Conservation (phyloP, 1,140 invertebrate species). For the Neomicropteryx cornuta region DNA sequence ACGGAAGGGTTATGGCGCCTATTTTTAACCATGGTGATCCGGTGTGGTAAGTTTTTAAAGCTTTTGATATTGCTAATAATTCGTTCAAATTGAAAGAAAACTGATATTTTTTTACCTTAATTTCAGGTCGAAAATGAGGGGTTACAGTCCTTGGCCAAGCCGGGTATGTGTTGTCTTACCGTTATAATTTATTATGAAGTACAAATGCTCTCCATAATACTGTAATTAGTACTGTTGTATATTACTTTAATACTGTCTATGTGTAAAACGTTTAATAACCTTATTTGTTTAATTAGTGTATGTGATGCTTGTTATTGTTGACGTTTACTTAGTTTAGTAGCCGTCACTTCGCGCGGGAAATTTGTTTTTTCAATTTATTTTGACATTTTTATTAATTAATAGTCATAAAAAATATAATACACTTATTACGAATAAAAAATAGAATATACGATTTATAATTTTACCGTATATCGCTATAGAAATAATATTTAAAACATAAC, state of each 20-base stretch:
- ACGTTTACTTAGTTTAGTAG: not conserved
- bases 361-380: not conserved
- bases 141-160: constrained; percentile 86
- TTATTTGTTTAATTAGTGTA: no score
- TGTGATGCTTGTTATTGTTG: no score
- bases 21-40: no score
- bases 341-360: not conserved
- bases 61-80: no score
- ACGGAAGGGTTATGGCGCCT: no score
- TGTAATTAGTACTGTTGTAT: not conserved
- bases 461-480: not conserved
- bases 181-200: constrained; percentile 4
- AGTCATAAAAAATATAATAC: constrained; percentile 10
- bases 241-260: not conserved
- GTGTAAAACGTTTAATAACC: not conserved
- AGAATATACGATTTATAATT: not conserved
- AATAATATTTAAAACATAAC: not conserved
- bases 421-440: not conserved
- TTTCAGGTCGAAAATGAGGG: constrained; percentile 93
- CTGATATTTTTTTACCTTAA: no score
- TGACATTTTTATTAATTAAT: constrained; percentile 17
- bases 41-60: no score
- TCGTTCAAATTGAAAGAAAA: no score
- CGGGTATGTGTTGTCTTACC: constrained; percentile 57
- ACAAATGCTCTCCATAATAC: not conserved